Evolutionary conservation across 2,888 invertebrate genomes (phyloP), one percentile per base, ranked within the genome.

Genomic region (Microctonus aethiopoides): DNA sequence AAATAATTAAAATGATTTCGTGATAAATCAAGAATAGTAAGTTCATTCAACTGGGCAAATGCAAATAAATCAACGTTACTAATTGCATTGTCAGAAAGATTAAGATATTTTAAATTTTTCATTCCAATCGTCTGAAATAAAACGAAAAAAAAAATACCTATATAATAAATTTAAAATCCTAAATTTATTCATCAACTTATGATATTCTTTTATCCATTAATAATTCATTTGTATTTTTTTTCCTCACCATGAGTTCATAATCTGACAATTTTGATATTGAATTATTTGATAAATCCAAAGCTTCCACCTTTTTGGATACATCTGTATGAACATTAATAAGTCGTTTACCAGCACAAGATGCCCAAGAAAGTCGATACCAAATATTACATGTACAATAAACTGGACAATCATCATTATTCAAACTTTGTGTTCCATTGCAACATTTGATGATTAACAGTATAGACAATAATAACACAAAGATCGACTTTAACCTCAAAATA

Each of bases 1-100:
- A 89, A 78, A 46, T 80, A 81, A 41, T 86, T 79, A 11, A 89
- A 77, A 67, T 84, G 83, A 78, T 89, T 89, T 61, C 76, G 76
- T 29, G 88, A 88, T 70, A 89, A 75, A 72, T 89, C 89, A 26
- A 89, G 78, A 41, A 86, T 82, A 9, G 85, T 81, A 9, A 89
- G 83, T 65, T 89, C 86, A 3, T 83, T 74, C 63, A 89, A 81
- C 2, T 87, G 87, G 36, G 81, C 80, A 72, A 89, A 89, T 1
- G 89, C 88, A 29, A 81, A 79, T 1, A 84, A 72, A 11, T 82
- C 85, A 52, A 89, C 85, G 59, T 86, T 84, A 6, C 78, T 84
- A 74, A 89, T 87, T 5, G 84, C 79, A 74, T 89, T 89, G 57
- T 80, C 75, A 1, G 87, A 84, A 7, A 89, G 78, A 71, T 87